A percentile compares a stretch with the other conserved stretches of the same genome.
Conservation (phyloP, 2,797 vertebrate genomes). For the Saxicola maurus region DNA sequence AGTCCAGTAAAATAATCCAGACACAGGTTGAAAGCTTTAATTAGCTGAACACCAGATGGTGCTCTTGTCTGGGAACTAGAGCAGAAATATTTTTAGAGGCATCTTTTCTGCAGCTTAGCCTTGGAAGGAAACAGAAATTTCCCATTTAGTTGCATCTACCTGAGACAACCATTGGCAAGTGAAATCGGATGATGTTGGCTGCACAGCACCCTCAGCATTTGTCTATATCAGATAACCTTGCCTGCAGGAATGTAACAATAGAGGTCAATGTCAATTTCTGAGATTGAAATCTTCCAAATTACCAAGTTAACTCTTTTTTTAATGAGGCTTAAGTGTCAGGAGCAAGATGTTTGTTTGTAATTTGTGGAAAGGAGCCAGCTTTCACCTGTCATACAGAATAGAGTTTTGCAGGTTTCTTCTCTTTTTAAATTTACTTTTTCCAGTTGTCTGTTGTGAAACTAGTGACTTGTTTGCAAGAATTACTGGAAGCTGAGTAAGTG, state of each 20-base stretch:
- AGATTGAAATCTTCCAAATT: not conserved
- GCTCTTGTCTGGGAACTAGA: constrained; percentile 59
- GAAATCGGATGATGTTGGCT: not conserved
- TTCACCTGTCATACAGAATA: not conserved
- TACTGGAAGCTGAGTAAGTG: fast-evolving
- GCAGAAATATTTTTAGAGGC: not conserved
- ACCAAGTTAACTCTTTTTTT: not conserved
- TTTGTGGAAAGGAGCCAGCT: not conserved
- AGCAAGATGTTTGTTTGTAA: not conserved
- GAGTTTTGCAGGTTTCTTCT: not conserved
- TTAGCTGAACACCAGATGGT: constrained; percentile 68
- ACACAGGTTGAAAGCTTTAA: not conserved
- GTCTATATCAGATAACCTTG: not conserved
- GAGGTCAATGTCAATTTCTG: not conserved
- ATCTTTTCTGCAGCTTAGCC: not conserved
- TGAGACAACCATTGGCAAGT: not conserved
- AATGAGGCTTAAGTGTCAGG: not conserved
- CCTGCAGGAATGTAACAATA: not conserved
- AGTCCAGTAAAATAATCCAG: not conserved
- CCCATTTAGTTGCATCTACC: not conserved
- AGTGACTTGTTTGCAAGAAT: not conserved
- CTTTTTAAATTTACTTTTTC: not conserved
- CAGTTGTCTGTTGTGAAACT: not conserved
- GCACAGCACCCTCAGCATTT: not conserved
- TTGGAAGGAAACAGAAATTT: not conserved